Conservation (phyloP, 1,140 invertebrate species). For the Pollicipes pollicipes region DNA sequence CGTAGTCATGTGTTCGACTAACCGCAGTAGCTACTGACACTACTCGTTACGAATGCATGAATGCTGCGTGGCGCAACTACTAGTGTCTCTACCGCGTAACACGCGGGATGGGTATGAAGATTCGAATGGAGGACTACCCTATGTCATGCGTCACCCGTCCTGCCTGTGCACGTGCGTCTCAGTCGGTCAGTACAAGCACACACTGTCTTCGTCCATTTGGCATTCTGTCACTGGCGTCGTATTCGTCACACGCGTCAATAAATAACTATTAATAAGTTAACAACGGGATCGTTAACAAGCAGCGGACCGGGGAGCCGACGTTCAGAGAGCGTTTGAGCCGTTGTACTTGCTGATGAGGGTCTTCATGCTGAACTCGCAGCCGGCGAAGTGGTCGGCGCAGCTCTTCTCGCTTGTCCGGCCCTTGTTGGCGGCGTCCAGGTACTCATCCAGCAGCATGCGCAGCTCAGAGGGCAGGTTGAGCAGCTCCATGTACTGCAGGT, state of each 20-base stretch:
- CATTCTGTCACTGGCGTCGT: background rate
- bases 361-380: constrained; percentile 22
- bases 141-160: background rate
- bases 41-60: background rate
- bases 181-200: background rate
- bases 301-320: background rate
- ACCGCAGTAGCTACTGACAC: background rate
- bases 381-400: constrained; percentile 20
- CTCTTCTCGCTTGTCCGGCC: constrained; percentile 20
- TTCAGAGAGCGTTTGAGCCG: background rate
- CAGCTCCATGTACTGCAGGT: constrained; percentile 20
- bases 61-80: background rate
- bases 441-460: constrained; percentile 19
- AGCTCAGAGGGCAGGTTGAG: constrained; percentile 20
- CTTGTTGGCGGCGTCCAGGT: constrained; percentile 21
- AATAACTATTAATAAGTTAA: constrained; percentile 1
- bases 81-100: background rate
- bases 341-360: constrained; percentile 21
- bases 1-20: too few relatives aligned
- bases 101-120: background rate
- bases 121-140: background rate
- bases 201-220: background rate
- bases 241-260: background rate
- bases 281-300: background rate
- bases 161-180: background rate